Percentiles rank a stretch among this genome's conserved stretches.
phyloP scores from a whole-genome alignment of 2,888 invertebrate genomes.

The Catotricha subobsoleta region DNA sequence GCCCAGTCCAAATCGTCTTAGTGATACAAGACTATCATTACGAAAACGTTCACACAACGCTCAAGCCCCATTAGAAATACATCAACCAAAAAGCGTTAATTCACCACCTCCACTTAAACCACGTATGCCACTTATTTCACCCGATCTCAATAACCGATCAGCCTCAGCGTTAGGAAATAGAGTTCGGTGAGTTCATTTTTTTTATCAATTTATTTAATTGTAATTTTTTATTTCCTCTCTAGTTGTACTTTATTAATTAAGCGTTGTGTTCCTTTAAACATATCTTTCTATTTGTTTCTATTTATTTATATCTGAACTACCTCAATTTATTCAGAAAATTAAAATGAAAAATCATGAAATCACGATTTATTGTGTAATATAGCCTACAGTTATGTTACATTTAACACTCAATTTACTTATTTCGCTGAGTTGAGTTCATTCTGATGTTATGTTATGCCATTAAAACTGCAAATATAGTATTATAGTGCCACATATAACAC shows the following conservation, averaged over 20 bases:
- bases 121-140: slow-evolving; percentile 17
- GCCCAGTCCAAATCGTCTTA: slow-evolving; percentile 6
- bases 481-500: too few species aligned
- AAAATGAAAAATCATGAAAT: too few species aligned
- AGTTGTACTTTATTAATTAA: too few species aligned
- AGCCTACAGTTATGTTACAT: too few species aligned
- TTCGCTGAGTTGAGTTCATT: too few species aligned
- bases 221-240: not conserved
- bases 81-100: not conserved
- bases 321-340: too few species aligned
- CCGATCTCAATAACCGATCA: slow-evolving; percentile 11
- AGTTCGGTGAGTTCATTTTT: slow-evolving; percentile 18
- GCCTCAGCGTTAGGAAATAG: slow-evolving; percentile 16
- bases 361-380: too few species aligned
- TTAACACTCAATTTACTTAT: too few species aligned
- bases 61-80: slow-evolving; percentile 4
- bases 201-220: not conserved
- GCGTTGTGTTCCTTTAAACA: not conserved
- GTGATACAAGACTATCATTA: slow-evolving; percentile 13
- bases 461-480: too few species aligned
- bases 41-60: slow-evolving; percentile 25
- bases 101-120: slow-evolving; percentile 24
- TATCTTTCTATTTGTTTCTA: too few species aligned
- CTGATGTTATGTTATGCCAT: too few species aligned
- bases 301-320: too few species aligned